Conservation (phyloP, 2,113 vertebrate species). For the Paramisgurnus dabryanus region DNA sequence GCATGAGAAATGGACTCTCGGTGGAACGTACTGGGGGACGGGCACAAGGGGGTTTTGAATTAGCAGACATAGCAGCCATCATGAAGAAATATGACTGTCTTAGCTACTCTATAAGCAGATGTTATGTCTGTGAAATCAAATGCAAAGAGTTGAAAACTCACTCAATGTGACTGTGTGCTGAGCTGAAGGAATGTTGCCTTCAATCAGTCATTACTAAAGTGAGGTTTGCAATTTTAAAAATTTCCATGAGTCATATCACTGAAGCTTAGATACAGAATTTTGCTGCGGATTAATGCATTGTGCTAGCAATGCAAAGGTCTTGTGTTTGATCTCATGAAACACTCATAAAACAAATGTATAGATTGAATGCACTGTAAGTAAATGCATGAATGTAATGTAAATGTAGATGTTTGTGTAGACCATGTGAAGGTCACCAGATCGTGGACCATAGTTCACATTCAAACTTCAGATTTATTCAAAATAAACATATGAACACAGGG, state of each 20-base stretch:
- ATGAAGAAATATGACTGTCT: slow-evolving; percentile 29
- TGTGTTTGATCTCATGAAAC: too few species aligned
- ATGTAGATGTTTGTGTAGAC: too few species aligned
- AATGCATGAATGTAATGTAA: too few species aligned
- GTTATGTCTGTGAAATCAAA: background rate
- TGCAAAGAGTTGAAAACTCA: background rate
- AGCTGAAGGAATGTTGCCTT: background rate
- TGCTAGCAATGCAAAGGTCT: too few species aligned
- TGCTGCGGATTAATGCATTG: background rate
- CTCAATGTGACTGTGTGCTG: background rate
- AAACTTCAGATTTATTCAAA: too few species aligned
- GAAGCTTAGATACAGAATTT: slow-evolving; percentile 13
- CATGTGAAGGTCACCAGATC: too few species aligned
- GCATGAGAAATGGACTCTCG: slow-evolving; percentile 41
- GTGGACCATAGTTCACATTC: too few species aligned
- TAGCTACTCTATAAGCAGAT: background rate
- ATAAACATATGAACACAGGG: too few species aligned
- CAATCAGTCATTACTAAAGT: background rate
- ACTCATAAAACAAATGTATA: too few species aligned
- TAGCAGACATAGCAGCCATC: background rate
- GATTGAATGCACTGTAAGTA: too few species aligned
- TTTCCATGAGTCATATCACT: background rate
- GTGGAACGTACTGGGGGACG: background rate
- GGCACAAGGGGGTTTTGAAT: slow-evolving; percentile 31
- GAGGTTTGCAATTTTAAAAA: background rate